Evolutionary conservation across 2,888 invertebrate genomes (phyloP), one percentile per base, ranked within the genome.

Genomic region (Oligia strigilis): DNA sequence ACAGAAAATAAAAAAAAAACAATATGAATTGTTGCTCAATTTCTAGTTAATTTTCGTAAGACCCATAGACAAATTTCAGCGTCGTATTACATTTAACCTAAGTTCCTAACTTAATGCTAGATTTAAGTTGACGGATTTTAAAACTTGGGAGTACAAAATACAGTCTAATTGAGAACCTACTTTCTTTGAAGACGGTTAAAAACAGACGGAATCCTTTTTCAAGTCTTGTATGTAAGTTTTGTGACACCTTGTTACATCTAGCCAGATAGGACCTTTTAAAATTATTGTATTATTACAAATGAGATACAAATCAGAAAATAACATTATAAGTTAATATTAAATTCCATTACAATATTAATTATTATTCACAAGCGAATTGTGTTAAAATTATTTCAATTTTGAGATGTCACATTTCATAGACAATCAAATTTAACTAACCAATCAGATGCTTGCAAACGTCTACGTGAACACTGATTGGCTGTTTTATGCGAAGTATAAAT

Each of bases 101-200:
- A 71, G 62, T 77, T 72, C 29, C 81, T 87, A 87, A 80, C 40
- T 64, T 78, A 88, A 40, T 82, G 77, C 82, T 84, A 87, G 43
- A 71, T 65, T 80, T 77, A 85, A 80, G 82, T 72, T 84, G 82
- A 82, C 23, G 92, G 91, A 89, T 89, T 92, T 90, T 80, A 92
- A 92, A 94, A 93, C 85, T 83, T 88, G 74, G 91, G 93, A 93
- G 94, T 95, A 94, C 74, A 94, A 94, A 94, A 93, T 86, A 72
- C 60, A 72, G n/a, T 60, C 17, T 58, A 60, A 71, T 72, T n/a
- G n/a, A 43, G 19, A 72, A 43, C 40, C n/a, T 72, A 4, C 17
- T 3, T 60, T 72, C 19, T 43, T 19, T n/a, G 3, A 72, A 72
- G 60, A 60, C n/a, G 11, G n/a, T 11, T 71, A 55, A 60, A 72